A percentile compares a stretch with the other conserved stretches of the same genome.
phyloP scores from a whole-genome alignment of 2,888 invertebrate species.

The Sesamia inferens region DNA sequence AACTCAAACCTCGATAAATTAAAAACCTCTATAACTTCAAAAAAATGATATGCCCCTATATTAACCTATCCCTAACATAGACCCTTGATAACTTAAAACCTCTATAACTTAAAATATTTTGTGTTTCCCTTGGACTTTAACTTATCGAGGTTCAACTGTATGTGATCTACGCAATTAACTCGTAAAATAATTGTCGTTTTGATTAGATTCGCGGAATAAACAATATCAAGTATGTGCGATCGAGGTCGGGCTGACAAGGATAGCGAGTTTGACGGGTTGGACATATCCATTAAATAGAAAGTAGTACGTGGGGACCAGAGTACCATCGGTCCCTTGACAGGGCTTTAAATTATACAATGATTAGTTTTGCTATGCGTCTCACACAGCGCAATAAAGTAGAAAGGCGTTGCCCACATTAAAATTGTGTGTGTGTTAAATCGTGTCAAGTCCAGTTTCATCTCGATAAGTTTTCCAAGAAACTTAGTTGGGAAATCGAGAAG shows the following conservation, averaged over 20 bases:
- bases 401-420: constrained; percentile 33
- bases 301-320: constrained; percentile 68
- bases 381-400: constrained; percentile 43
- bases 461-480: background rate
- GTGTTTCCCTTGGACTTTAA: no score
- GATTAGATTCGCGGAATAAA: constrained; percentile 66
- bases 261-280: constrained; percentile 75
- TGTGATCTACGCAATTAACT: constrained; percentile 47
- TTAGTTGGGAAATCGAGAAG: constrained; percentile 12
- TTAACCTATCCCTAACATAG: no score
- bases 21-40: no score
- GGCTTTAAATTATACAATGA: constrained; percentile 70
- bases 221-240: constrained; percentile 62
- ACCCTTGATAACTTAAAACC: no score
- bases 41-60: no score
- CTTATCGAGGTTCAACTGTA: background rate
- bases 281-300: constrained; percentile 73
- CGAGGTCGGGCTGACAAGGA: constrained; percentile 69
- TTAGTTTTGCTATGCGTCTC: constrained; percentile 65
- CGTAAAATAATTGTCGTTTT: constrained; percentile 62
- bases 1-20: no score
- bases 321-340: constrained; percentile 69
- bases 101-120: no score
- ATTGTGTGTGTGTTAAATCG: constrained; percentile 19
- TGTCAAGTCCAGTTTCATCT: background rate